Percentiles rank a stretch among this genome's conserved stretches.
Evolutionary conservation across 2,888 invertebrate genomes (phyloP).

Genomic region (Horisme vitalbata): DNA sequence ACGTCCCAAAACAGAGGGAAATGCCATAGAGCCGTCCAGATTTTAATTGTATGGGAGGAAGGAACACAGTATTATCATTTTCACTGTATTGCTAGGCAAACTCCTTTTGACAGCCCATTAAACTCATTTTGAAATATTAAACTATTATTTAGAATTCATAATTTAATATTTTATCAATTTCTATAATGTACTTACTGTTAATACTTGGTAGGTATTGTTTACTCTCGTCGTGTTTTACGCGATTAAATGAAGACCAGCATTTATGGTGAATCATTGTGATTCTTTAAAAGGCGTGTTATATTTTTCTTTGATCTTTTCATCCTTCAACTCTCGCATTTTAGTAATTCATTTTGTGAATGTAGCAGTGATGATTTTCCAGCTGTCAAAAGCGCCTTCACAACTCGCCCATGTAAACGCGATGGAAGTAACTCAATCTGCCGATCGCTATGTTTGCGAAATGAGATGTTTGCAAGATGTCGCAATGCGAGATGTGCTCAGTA

Average conservation of each 20-base stretch:
- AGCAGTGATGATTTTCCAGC: too few relatives aligned
- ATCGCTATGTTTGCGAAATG: slow-evolving; percentile 12
- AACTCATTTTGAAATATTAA: neutral
- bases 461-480: slow-evolving; percentile 11
- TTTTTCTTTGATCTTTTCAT: too few relatives aligned
- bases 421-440: slow-evolving; percentile 13
- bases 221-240: too few relatives aligned
- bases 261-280: too few relatives aligned
- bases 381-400: neutral
- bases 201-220: too few relatives aligned
- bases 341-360: too few relatives aligned
- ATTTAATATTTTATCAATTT: too few relatives aligned
- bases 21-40: slow-evolving; percentile 49
- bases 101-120: neutral
- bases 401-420: neutral
- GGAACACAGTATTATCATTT: slow-evolving; percentile 56
- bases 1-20: slow-evolving; percentile 39
- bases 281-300: too few relatives aligned
- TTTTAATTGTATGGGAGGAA: slow-evolving; percentile 48
- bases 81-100: slow-evolving; percentile 13
- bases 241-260: too few relatives aligned
- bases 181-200: too few relatives aligned
- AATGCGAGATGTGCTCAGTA: slow-evolving; percentile 12
- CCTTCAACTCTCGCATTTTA: too few relatives aligned
- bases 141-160: too few relatives aligned